A percentile compares a stretch with the other conserved stretches of the same genome.
These are phyloP conservation scores for Botrylloides violaceus DNA, from an alignment of 23 tunicate genomes.

Conservation along the genomic window DNA sequence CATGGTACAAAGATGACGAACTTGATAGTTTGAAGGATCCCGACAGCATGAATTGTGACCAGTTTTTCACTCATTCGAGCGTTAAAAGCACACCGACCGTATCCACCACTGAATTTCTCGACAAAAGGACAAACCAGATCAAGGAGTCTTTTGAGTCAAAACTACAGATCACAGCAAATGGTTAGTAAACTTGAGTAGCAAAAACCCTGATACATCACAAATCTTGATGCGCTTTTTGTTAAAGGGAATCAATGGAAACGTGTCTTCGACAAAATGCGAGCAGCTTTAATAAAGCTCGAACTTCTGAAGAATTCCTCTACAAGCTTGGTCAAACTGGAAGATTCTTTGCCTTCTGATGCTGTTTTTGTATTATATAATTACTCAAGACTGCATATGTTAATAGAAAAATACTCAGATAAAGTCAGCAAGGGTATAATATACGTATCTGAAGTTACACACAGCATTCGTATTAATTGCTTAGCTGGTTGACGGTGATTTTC, in stretches of 20 bases:
- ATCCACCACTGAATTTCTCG: neutral
- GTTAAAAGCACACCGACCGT: neutral
- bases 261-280: neutral
- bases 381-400: conserved; percentile 20
- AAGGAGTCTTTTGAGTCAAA: conserved; percentile 15
- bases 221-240: neutral
- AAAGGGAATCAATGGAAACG: conserved; percentile 14
- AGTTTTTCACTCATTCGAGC: conserved; percentile 12
- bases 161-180: conserved; percentile 3
- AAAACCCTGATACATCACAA: no score
- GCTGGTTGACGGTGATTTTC: no score
- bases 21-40: neutral
- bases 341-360: conserved; percentile 10
- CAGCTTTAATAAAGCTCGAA: conserved; percentile 9
- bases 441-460: no score
- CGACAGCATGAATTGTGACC: neutral
- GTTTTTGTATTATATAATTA: conserved; percentile 37
- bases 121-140: conserved; percentile 10
- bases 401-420: neutral
- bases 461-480: no score
- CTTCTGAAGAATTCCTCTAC: conserved; percentile 6
- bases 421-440: conserved; percentile 15
- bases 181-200: no score
- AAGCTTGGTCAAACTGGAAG: neutral
- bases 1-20: conserved; percentile 2